phyloP scores from a whole-genome alignment of 2,113 vertebrate species.

The Vulpes vulpes region DNA sequence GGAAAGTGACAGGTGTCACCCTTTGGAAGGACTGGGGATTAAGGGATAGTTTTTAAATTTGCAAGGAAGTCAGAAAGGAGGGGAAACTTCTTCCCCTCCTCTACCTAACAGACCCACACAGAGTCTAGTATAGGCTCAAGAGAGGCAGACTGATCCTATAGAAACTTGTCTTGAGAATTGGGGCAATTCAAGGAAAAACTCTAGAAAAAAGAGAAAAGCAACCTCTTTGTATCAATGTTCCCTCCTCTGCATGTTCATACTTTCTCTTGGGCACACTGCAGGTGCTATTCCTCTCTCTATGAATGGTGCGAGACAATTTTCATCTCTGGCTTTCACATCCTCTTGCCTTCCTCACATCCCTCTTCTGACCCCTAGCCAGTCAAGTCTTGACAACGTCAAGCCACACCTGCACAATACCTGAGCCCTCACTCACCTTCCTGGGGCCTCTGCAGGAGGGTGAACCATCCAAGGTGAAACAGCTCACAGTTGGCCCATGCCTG shows the following conservation, averaged over 20 bases:
- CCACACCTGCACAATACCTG: background rate
- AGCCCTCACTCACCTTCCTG: background rate
- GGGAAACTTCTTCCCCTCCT: background rate
- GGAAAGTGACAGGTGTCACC: background rate
- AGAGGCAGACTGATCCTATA: background rate
- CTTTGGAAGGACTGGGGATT: background rate
- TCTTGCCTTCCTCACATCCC: background rate
- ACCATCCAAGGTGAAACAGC: conserved; percentile 1
- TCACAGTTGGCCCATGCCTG: background rate
- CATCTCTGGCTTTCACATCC: conserved; percentile 20
- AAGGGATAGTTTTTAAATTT: background rate
- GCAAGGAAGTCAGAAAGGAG: background rate
- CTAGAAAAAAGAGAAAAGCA: background rate
- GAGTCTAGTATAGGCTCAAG: background rate
- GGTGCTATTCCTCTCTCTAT: background rate
- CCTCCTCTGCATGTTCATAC: background rate
- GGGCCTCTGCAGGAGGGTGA: background rate
- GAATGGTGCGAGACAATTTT: background rate
- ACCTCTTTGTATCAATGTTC: background rate
- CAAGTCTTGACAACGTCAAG: background rate
- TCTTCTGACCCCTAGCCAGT: background rate
- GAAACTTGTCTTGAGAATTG: background rate
- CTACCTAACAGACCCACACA: background rate
- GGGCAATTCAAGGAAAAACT: background rate
- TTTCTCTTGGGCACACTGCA: conserved; percentile 14